Percentiles rank a stretch among this genome's conserved stretches.
phyloP scores from a whole-genome alignment of 37 sponge, comb jelly and placozoan species.

The Axinella damicornis region DNA sequence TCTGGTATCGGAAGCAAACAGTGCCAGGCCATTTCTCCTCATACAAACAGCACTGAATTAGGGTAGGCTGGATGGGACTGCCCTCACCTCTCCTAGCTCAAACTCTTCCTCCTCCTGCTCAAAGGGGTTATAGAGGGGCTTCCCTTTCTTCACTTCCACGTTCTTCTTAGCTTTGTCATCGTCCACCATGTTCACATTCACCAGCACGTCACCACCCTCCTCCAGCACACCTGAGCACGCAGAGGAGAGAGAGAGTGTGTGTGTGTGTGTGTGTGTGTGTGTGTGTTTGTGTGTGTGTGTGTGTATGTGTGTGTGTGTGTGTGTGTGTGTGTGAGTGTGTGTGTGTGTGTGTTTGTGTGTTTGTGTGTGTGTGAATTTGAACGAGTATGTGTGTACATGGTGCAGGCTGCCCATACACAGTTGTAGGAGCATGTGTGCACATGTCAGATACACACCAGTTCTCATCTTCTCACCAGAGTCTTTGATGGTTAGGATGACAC shows the following conservation, averaged over 20 bases:
- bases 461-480: conserved; percentile 49
- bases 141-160: conserved; percentile 75
- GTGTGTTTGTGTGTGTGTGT: background rate
- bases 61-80: too few relatives aligned
- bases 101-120: conserved; percentile 86
- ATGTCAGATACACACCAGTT: background rate
- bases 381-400: too few relatives aligned
- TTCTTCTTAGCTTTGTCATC: conserved; percentile 76
- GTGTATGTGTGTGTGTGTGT: background rate
- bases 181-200: conserved; percentile 89
- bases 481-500: conserved; percentile 74
- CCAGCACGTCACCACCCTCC: conserved; percentile 78
- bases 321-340: conserved; percentile 14
- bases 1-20: too few relatives aligned
- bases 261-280: background rate
- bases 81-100: conserved; percentile 81
- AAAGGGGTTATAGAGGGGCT: conserved; percentile 81
- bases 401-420: too few relatives aligned
- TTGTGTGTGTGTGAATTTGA: background rate
- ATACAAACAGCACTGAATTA: too few relatives aligned
- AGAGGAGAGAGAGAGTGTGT: too few relatives aligned
- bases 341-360: background rate
- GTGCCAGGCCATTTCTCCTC: too few relatives aligned
- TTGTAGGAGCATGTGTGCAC: too few relatives aligned
- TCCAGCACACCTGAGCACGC: conserved; percentile 90